These are phyloP conservation scores for Bradypodion pumilum DNA, from an alignment of 2,797 vertebrate genomes.

Conservation along the genomic window DNA sequence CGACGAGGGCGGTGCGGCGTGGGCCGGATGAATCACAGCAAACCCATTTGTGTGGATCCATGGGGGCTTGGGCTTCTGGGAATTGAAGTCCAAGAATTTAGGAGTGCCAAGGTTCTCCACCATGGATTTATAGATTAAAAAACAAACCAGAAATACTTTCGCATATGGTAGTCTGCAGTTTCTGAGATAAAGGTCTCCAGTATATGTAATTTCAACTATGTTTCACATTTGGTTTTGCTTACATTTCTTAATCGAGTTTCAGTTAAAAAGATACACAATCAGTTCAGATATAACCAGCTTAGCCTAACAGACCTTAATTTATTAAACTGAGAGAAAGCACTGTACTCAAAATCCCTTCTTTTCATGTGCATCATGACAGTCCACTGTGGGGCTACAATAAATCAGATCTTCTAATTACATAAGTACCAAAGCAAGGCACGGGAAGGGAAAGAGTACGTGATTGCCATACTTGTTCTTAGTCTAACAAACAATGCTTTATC, in stretches of 20 bases:
- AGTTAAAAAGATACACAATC: background rate
- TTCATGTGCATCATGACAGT: background rate
- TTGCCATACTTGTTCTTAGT: background rate
- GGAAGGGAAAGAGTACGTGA: background rate
- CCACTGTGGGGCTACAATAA: background rate
- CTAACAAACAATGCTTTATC: background rate
- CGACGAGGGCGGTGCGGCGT: too few species aligned
- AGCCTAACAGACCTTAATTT: too few species aligned
- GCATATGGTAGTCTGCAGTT: background rate
- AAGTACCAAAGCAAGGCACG: background rate
- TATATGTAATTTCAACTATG: conserved; percentile 27
- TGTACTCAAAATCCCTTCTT: background rate
- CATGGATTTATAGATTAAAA: too few species aligned
- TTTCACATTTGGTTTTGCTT: background rate
- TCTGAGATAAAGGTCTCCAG: background rate
- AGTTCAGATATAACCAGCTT: background rate
- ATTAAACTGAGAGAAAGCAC: background rate
- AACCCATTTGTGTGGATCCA: too few species aligned
- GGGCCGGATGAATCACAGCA: too few species aligned
- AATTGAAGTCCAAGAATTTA: too few species aligned
- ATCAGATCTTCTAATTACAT: background rate
- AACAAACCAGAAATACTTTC: background rate
- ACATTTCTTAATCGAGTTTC: too few species aligned
- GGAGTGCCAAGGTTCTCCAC: too few species aligned
- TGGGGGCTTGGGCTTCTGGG: too few species aligned